A percentile compares a stretch with the other conserved stretches of the same genome.
phyloP scores from a whole-genome alignment of 92 coral and sea anemone species.

The Pocillopora grandis region DNA sequence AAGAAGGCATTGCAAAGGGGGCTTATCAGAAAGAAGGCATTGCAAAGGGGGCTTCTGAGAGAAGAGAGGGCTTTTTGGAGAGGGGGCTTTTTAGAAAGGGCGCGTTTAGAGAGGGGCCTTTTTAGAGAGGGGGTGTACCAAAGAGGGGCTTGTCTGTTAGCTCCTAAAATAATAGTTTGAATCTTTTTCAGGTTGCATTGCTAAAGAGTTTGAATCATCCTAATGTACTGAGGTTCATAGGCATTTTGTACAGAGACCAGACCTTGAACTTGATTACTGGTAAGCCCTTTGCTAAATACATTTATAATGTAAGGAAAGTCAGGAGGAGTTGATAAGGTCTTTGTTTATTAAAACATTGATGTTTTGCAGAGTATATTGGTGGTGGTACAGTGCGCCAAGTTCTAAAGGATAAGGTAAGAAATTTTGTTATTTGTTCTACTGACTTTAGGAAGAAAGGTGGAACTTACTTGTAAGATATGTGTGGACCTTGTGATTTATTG shows the following conservation, averaged over 20 bases:
- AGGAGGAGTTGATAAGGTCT: no score
- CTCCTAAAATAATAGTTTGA: background rate
- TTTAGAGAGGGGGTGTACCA: no score
- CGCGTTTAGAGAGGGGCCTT: no score
- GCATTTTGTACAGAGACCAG: constrained; percentile 85
- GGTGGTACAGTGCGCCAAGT: constrained; percentile 86
- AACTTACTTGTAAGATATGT: no score
- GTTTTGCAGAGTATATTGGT: constrained; percentile 69
- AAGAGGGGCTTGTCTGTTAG: background rate
- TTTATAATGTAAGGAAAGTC: no score
- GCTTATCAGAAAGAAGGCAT: no score
- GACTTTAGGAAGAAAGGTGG: background rate
- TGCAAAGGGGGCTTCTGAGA: no score
- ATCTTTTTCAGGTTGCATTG: constrained; percentile 70
- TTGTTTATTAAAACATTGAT: background rate
- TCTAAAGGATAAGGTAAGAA: constrained; percentile 81
- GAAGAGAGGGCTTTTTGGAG: no score
- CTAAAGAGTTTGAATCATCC: constrained; percentile 93
- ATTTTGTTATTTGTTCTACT: background rate
- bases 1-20: no score
- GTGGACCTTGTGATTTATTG: no score
- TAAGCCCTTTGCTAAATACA: constrained; percentile 7
- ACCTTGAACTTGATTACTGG: constrained; percentile 90
- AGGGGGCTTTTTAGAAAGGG: no score
- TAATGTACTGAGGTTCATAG: constrained; percentile 89